Evolutionary conservation across 1,140 invertebrate species (phyloP).

Genomic region (Diuraphis noxia): DNA sequence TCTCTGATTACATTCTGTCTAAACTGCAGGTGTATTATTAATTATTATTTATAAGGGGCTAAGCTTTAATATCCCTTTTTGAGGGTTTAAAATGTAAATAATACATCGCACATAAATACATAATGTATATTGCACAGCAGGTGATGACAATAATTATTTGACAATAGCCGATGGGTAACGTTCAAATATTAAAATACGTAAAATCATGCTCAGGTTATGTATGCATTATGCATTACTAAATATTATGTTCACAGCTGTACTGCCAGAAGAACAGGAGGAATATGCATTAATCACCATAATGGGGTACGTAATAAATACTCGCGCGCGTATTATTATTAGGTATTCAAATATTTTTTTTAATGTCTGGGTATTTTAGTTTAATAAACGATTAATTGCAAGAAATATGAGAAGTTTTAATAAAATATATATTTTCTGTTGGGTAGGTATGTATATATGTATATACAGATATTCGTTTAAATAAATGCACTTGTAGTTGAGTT

Average conservation of each 20-base stretch:
- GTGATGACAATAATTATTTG: not conserved
- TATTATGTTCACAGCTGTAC: not conserved
- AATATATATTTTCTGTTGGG: not conserved
- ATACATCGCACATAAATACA: not conserved
- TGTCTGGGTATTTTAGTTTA: not conserved
- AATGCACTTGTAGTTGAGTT: not conserved
- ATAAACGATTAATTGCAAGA: not conserved
- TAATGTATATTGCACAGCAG: no score
- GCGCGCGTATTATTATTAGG: no score
- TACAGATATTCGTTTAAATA: not conserved
- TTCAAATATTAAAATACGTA: not conserved
- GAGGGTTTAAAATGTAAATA: not conserved
- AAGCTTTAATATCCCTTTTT: not conserved
- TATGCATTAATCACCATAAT: not conserved
- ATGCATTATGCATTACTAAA: not conserved
- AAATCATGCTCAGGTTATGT: not conserved
- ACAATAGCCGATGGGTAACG: not conserved
- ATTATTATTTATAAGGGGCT: not conserved
- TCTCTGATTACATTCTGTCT: not conserved
- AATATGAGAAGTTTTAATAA: not conserved
- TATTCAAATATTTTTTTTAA: no score
- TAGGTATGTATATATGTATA: no score
- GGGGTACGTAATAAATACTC: no score
- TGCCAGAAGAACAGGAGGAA: not conserved
- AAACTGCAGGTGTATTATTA: not conserved